Conservation (phyloP, 2,888 invertebrate genomes). For the Thymelicus sylvestris region DNA sequence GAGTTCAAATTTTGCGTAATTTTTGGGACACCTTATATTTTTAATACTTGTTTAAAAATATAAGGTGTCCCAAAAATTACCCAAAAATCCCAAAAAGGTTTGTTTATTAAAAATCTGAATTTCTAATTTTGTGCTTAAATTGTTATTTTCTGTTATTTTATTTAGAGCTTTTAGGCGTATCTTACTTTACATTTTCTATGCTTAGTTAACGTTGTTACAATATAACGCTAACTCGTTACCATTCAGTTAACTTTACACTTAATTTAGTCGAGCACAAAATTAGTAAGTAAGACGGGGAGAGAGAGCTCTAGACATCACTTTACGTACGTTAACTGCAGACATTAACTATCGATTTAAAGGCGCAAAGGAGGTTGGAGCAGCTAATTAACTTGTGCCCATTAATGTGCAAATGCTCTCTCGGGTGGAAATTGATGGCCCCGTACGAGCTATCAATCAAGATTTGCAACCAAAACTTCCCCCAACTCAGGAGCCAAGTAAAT, state of each 20-base stretch:
- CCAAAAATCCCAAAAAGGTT: no score
- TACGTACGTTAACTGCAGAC: conserved; percentile 32
- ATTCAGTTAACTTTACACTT: conserved; percentile 1
- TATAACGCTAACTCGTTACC: conserved; percentile 1
- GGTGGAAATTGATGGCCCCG: conserved; percentile 70
- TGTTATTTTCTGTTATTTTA: no score
- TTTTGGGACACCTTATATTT: no score
- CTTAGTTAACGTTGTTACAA: background rate
- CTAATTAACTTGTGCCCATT: conserved; percentile 53
- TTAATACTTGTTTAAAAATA: no score
- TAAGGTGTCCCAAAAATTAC: no score
- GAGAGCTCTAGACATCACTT: conserved; percentile 22
- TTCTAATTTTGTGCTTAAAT: no score
- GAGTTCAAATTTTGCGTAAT: no score
- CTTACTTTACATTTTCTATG: background rate
- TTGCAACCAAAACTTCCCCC: conserved; percentile 65
- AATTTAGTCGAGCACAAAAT: conserved; percentile 27
- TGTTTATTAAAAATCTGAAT: no score
- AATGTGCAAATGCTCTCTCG: conserved; percentile 68
- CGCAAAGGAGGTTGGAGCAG: conserved; percentile 48
- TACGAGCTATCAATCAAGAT: conserved; percentile 78
- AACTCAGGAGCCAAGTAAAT: conserved; percentile 66
- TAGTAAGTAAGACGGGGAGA: conserved; percentile 14
- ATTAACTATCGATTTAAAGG: conserved; percentile 42
- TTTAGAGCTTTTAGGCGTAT: no score